Percentiles rank a stretch among this genome's conserved stretches.
These are phyloP conservation scores for Drosophila barbarae DNA, from an alignment of 2,888 invertebrate species.

Conservation along the genomic window DNA sequence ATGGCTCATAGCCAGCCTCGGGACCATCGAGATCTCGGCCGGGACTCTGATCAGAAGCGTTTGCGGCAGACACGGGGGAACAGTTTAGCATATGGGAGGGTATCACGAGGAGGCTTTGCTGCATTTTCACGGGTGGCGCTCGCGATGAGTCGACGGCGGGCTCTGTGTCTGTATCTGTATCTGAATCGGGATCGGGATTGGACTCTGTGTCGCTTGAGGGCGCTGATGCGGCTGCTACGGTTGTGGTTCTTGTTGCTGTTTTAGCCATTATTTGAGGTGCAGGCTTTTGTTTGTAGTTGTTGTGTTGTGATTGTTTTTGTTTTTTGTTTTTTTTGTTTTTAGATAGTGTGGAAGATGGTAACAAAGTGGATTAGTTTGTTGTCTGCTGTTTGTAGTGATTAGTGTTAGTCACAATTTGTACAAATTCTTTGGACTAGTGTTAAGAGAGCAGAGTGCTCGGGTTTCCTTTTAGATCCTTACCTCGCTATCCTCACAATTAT, in stretches of 20 bases:
- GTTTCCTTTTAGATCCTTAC: slow-evolving; percentile 56
- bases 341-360: slow-evolving; percentile 71
- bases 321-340: slow-evolving; percentile 23
- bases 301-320: slow-evolving; percentile 41
- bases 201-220: slow-evolving; percentile 28
- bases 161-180: slow-evolving; percentile 28
- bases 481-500: slow-evolving; percentile 77
- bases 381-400: slow-evolving; percentile 39
- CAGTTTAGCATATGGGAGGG: slow-evolving; percentile 66
- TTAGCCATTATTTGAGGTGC: slow-evolving; percentile 53
- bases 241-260: slow-evolving; percentile 39
- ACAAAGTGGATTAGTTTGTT: slow-evolving; percentile 69
- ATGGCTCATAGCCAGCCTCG: slow-evolving; percentile 71
- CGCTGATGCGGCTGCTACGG: slow-evolving; percentile 28
- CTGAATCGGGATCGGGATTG: slow-evolving; percentile 11
- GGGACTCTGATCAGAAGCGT: slow-evolving; percentile 55
- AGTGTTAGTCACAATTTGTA: slow-evolving; percentile 69
- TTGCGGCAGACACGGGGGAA: slow-evolving; percentile 51
- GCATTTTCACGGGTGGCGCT: slow-evolving; percentile 52
- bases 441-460: background rate
- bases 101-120: slow-evolving; percentile 67
- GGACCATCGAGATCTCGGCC: slow-evolving; percentile 37
- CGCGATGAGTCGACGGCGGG: slow-evolving; percentile 43
- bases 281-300: slow-evolving; percentile 39
- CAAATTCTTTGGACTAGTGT: background rate